Conservation (phyloP, 1,140 invertebrate species). For the Sesamia nonagrioides region DNA sequence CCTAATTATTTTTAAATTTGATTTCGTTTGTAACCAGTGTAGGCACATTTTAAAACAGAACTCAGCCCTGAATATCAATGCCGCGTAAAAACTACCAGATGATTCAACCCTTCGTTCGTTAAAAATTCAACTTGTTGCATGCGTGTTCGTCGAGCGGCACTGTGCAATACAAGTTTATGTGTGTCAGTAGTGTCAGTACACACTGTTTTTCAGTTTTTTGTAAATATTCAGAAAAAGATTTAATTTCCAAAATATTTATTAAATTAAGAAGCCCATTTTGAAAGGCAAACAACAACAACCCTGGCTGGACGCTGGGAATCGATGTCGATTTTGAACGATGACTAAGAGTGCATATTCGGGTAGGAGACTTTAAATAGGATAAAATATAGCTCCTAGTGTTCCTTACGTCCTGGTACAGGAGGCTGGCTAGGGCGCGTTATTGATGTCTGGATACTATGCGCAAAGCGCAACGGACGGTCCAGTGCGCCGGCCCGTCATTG, state of each 20-base stretch:
- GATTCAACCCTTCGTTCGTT: too few species aligned
- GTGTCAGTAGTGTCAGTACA: too few species aligned
- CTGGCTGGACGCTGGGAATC: not conserved
- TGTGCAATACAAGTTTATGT: not conserved
- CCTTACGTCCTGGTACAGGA: not conserved
- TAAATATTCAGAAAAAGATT: not conserved
- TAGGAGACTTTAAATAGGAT: not conserved
- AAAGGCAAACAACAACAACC: too few species aligned
- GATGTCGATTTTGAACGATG: not conserved
- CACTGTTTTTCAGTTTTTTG: not conserved
- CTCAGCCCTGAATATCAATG: too few species aligned
- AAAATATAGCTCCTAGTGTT: not conserved
- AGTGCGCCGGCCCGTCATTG: not conserved
- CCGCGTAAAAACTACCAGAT: too few species aligned
- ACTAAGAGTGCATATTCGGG: not conserved
- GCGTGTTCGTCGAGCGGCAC: too few species aligned
- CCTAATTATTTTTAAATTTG: too few species aligned
- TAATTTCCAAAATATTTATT: not conserved
- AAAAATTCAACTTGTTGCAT: too few species aligned
- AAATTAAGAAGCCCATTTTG: not conserved
- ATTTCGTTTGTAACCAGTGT: too few species aligned
- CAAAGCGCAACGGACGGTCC: not conserved
- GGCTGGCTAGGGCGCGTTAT: not conserved
- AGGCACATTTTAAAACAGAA: too few species aligned
- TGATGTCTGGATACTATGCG: not conserved